Conservation (phyloP, 1,140 invertebrate genomes). For the Mercenaria mercenaria region DNA sequence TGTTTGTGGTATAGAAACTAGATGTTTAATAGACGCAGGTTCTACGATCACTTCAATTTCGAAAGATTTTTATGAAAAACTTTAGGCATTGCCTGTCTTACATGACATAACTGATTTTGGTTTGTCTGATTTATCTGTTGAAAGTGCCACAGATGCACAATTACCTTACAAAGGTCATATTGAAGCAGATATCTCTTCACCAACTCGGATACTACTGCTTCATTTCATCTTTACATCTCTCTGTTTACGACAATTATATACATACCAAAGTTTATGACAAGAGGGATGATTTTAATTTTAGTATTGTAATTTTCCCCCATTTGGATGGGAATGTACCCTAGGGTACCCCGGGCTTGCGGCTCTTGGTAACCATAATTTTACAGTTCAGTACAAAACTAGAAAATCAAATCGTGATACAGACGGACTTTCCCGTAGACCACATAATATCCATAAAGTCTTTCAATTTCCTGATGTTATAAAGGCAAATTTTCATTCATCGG, state of each 20-base stretch:
- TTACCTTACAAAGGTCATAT: slow-evolving; percentile 56
- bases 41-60: slow-evolving; percentile 52
- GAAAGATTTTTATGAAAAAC: not conserved
- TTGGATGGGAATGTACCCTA: no score
- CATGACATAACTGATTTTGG: slow-evolving; percentile 35
- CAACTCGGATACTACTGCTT: no score
- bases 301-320: no score
- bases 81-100: not conserved
- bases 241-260: no score
- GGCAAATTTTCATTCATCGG: not conserved
- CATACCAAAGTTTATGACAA: no score
- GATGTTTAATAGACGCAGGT: slow-evolving; percentile 54
- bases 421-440: slow-evolving; percentile 13
- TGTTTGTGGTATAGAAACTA: not conserved
- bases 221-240: no score
- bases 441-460: not conserved
- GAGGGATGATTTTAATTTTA: no score
- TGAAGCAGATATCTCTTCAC: slow-evolving; percentile 13
- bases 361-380: slow-evolving; percentile 63
- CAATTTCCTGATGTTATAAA: not conserved
- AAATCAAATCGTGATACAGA: slow-evolving; percentile 68
- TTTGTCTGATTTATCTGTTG: slow-evolving; percentile 31
- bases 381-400: slow-evolving; percentile 57
- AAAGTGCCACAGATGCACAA: not conserved
- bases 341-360: slow-evolving; percentile 55